Conservation (phyloP, 2,888 invertebrate genomes). For the Spodoptera picta region DNA sequence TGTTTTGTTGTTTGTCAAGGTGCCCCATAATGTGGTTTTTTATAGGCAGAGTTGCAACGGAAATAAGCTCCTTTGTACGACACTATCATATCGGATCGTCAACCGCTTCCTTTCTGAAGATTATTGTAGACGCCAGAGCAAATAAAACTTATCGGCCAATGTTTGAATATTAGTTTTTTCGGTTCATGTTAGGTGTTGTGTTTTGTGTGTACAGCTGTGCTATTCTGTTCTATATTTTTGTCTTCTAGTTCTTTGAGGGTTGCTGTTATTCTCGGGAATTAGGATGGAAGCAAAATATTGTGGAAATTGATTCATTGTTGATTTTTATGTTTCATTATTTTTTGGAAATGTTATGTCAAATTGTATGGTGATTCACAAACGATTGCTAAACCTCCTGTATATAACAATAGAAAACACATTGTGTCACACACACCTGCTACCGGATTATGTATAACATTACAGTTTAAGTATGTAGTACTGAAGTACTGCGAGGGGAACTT, state of each 20-base stretch:
- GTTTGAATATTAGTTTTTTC: conserved; percentile 60
- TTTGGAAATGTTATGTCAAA: too few species aligned
- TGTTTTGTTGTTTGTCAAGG: conserved; percentile 43
- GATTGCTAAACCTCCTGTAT: too few species aligned
- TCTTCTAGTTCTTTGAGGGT: conserved; percentile 9
- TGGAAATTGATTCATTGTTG: neutral
- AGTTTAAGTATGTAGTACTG: too few species aligned
- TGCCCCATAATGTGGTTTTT: conserved; percentile 71
- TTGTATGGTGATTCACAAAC: too few species aligned
- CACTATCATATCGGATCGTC: conserved; percentile 84
- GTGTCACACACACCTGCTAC: too few species aligned
- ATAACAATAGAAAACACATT: too few species aligned
- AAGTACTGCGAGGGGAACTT: too few species aligned
- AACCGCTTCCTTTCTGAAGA: conserved; percentile 86
- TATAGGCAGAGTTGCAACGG: conserved; percentile 79
- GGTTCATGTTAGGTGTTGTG: conserved; percentile 42
- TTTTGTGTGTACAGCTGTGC: conserved; percentile 53
- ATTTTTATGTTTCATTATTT: too few species aligned
- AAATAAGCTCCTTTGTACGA: conserved; percentile 88
- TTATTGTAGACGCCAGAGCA: conserved; percentile 83
- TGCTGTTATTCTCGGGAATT: neutral
- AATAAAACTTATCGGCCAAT: conserved; percentile 81
- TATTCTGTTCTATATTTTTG: conserved; percentile 14
- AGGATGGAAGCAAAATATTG: neutral
- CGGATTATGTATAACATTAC: too few species aligned